Percentiles rank a stretch among this genome's conserved stretches.
Evolutionary conservation across 2,797 vertebrate species (phyloP).

Genomic region (Champsocephalus gunnari): DNA sequence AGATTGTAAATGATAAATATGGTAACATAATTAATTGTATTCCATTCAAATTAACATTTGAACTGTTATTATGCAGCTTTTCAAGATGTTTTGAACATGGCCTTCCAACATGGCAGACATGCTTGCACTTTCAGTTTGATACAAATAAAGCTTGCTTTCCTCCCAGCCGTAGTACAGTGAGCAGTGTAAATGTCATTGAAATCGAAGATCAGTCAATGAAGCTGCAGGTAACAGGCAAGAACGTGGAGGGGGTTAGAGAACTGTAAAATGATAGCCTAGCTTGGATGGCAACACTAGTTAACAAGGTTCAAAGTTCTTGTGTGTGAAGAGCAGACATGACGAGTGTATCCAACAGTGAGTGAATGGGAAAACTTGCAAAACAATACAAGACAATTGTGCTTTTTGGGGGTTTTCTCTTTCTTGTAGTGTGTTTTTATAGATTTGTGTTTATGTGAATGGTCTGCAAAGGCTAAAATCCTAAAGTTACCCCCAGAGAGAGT

Average conservation of each 20-base stretch:
- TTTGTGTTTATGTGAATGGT: too few species aligned
- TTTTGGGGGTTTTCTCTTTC: too few species aligned
- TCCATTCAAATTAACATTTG: conserved; percentile 22
- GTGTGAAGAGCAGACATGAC: not conserved
- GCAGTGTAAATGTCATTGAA: conserved; percentile 53
- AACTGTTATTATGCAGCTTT: conserved; percentile 14
- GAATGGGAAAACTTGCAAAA: conserved; percentile 10
- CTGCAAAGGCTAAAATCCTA: too few species aligned
- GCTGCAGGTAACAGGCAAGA: conserved; percentile 34
- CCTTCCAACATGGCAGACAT: conserved; percentile 7
- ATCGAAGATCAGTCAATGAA: conserved; percentile 49
- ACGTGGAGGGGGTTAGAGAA: conserved; percentile 21
- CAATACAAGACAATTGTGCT: conserved; percentile 5
- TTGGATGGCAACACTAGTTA: conserved; percentile 39
- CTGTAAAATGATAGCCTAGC: conserved; percentile 34
- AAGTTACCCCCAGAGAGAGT: too few species aligned
- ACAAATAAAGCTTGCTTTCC: conserved; percentile 1
- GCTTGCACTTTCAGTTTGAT: conserved; percentile 27
- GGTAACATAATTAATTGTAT: not conserved
- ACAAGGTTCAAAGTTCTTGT: conserved; percentile 31
- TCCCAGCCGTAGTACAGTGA: conserved; percentile 6
- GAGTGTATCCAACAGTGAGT: conserved; percentile 5
- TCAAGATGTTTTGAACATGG: conserved; percentile 1
- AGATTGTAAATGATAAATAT: conserved; percentile 14
- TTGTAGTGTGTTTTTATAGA: too few species aligned